A percentile compares a stretch with the other conserved stretches of the same genome.
Evolutionary conservation across 2,113 vertebrate genomes (phyloP).

Genomic region (Rhodinocichla rosea): DNA sequence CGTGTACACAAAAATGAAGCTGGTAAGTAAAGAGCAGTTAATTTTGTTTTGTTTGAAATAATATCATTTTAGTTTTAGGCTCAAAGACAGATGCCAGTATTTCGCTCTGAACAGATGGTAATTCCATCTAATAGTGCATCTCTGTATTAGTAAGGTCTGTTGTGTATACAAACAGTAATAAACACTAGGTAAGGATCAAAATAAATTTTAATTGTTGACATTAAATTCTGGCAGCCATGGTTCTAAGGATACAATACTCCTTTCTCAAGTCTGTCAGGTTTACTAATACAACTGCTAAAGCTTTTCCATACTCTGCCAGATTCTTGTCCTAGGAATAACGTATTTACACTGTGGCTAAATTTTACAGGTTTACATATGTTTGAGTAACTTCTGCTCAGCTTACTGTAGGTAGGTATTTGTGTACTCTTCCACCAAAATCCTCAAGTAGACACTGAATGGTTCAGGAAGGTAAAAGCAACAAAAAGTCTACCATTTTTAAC

Average conservation of each 20-base stretch:
- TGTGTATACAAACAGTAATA: conserved; percentile 92
- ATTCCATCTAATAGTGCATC: conserved; percentile 88
- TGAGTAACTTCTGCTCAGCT: background rate
- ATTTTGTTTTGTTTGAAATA: conserved; percentile 84
- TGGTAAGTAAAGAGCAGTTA: conserved; percentile 76
- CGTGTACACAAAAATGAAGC: conserved; percentile 57
- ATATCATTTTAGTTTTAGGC: conserved; percentile 85
- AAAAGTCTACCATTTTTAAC: background rate
- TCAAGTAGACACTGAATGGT: background rate
- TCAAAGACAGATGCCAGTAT: conserved; percentile 87
- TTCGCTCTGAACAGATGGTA: conserved; percentile 88
- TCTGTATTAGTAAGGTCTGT: conserved; percentile 89
- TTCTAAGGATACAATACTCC: conserved; percentile 75
- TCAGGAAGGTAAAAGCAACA: background rate
- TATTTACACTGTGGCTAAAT: background rate
- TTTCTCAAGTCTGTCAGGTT: conserved; percentile 79
- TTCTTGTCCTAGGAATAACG: conserved; percentile 50
- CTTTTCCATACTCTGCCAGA: conserved; percentile 52
- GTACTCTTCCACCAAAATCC: background rate
- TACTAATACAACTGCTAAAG: conserved; percentile 66
- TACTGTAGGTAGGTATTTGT: background rate
- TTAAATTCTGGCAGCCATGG: conserved; percentile 84
- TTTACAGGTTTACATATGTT: background rate
- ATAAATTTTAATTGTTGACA: conserved; percentile 94
- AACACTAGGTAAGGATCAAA: conserved; percentile 89